Conservation (phyloP, 2,113 vertebrate genomes). For the Oreochromis spilurus region DNA sequence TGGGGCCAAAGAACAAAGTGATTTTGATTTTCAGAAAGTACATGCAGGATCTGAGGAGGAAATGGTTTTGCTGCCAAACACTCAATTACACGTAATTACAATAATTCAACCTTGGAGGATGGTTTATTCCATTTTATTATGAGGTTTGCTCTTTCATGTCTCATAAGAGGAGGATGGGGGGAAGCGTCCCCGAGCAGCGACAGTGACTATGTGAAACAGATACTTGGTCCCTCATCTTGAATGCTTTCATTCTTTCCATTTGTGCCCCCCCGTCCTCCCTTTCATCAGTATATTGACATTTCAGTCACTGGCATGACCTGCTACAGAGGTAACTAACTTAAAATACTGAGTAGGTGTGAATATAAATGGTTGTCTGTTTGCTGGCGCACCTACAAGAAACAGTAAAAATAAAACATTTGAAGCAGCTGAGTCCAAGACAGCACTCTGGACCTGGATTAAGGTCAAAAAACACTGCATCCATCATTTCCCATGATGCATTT, state of each 20-base stretch:
- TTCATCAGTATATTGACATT: neutral
- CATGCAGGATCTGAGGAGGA: slow-evolving; percentile 64
- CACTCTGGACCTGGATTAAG: neutral
- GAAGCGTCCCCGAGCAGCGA: neutral
- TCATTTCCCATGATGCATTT: neutral
- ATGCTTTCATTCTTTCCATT: slow-evolving; percentile 56
- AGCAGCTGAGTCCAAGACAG: neutral
- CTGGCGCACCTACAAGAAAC: neutral
- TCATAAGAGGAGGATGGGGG: neutral
- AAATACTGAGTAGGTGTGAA: neutral
- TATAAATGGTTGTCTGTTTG: neutral
- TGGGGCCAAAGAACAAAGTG: slow-evolving; percentile 65
- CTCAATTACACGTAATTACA: slow-evolving; percentile 73
- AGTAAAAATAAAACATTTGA: neutral
- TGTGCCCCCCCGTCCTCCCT: neutral
- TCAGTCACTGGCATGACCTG: neutral
- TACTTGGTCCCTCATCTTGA: slow-evolving; percentile 39
- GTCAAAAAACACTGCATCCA: neutral
- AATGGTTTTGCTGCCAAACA: slow-evolving; percentile 73
- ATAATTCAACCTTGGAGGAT: slow-evolving; percentile 70
- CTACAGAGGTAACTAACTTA: neutral
- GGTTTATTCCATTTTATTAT: slow-evolving; percentile 73
- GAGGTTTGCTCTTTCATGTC: slow-evolving; percentile 66
- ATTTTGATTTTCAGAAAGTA: slow-evolving; percentile 62
- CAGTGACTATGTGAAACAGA: slow-evolving; percentile 63